Percentiles rank a stretch among this genome's conserved stretches.
Evolutionary conservation across 1,140 invertebrate genomes (phyloP).

Genomic region (Drusus annulatus): DNA sequence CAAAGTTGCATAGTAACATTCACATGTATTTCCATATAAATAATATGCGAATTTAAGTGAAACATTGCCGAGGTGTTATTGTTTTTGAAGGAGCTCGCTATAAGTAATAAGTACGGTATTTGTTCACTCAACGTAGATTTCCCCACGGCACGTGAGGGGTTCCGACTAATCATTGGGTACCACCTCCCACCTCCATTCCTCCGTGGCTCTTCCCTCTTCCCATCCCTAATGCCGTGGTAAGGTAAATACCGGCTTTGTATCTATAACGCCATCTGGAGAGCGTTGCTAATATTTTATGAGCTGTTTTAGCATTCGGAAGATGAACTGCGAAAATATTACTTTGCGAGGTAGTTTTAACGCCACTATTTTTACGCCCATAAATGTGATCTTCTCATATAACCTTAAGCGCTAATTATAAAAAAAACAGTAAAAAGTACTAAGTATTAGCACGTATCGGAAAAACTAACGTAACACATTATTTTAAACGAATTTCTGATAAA

Average conservation of each 20-base stretch:
- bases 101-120: constrained; percentile 27
- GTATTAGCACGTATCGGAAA: too few species aligned
- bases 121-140: constrained; percentile 38
- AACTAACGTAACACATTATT: too few species aligned
- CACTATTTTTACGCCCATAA: too few species aligned
- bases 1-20: too few species aligned
- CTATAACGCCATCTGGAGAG: constrained; percentile 19
- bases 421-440: too few species aligned
- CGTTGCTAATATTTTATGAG: constrained; percentile 12
- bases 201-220: neutral
- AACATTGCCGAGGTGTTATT: constrained; percentile 1
- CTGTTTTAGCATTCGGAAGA: neutral
- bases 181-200: neutral
- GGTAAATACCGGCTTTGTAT: neutral
- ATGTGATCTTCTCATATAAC: too few species aligned
- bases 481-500: too few species aligned
- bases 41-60: neutral
- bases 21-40: too few species aligned
- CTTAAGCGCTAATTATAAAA: too few species aligned
- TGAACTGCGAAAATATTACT: too few species aligned
- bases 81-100: constrained; percentile 22
- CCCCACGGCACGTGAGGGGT: neutral
- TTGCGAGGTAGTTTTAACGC: too few species aligned
- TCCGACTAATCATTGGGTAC: constrained; percentile 20
- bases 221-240: neutral